These are phyloP conservation scores for Phragmatobia fuliginosa DNA, from an alignment of 2,888 invertebrate species.

Conservation along the genomic window DNA sequence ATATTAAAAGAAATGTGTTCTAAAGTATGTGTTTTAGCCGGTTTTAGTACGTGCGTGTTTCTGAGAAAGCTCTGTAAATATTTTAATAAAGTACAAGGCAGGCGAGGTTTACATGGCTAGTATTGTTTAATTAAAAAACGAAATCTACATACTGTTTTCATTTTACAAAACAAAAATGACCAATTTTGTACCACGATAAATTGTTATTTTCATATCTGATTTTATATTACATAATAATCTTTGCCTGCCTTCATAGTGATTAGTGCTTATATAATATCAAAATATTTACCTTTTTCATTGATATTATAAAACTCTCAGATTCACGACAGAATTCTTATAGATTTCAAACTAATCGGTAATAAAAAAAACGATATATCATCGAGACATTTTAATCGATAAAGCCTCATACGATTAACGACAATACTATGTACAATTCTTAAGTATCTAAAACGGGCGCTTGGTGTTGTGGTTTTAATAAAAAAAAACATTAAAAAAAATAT, in stretches of 20 bases:
- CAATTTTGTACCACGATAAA: conserved; percentile 27
- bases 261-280: conserved; percentile 7
- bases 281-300: conserved; percentile 8
- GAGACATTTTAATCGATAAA: neutral
- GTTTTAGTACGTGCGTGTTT: conserved; percentile 23
- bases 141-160: neutral
- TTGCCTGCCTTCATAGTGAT: conserved; percentile 10
- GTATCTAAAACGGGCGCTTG: conserved; percentile 57
- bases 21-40: conserved; percentile 20
- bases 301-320: conserved; percentile 12
- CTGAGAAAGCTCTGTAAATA: conserved; percentile 29
- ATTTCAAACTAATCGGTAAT: neutral
- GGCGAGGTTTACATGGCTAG: neutral
- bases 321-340: conserved; percentile 9
- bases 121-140: neutral
- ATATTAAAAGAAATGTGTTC: conserved; percentile 20
- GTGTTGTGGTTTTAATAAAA: conserved; percentile 63
- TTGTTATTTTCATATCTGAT: conserved; percentile 14
- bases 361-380: neutral
- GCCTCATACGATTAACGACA: neutral
- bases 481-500: conserved; percentile 39
- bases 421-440: conserved; percentile 35
- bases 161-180: conserved; percentile 12
- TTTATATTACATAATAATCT: conserved; percentile 1
- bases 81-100: conserved; percentile 20